Conservation (phyloP, 37 sponge, comb jelly and placozoan species). For the Oopsacas minuta region DNA sequence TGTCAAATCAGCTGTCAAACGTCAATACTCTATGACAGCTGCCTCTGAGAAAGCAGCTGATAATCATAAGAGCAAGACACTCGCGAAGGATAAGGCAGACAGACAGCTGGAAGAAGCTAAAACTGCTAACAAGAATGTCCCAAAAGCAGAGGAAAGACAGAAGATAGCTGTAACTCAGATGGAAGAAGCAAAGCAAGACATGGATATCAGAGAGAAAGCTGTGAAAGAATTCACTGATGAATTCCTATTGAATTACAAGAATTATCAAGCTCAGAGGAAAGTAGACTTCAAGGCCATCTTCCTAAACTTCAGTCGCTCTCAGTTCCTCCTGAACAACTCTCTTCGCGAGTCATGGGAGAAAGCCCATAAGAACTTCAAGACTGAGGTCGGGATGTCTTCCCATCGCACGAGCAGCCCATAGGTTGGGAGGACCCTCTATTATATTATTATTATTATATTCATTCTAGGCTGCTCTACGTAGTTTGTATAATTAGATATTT, state of each 20-base stretch:
- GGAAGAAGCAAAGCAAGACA: not conserved
- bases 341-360: not conserved
- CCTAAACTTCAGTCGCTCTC: slow-evolving; percentile 17
- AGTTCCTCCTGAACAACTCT: slow-evolving; percentile 1
- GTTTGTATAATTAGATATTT: not conserved
- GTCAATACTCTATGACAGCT: not conserved
- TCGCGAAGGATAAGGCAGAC: not conserved
- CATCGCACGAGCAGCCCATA: not conserved
- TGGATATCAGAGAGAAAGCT: not conserved
- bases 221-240: not conserved
- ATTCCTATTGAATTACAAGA: not conserved
- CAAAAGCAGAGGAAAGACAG: not conserved
- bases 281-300: slow-evolving; percentile 8
- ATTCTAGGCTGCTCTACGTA: not conserved
- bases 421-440: not conserved
- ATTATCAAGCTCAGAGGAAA: slow-evolving; percentile 4
- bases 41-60: not conserved
- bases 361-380: not conserved
- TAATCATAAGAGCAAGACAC: not conserved
- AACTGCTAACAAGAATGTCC: not conserved
- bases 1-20: not conserved
- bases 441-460: not conserved
- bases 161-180: not conserved
- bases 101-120: not conserved
- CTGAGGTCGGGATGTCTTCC: not conserved